A percentile compares a stretch with the other conserved stretches of the same genome.
Evolutionary conservation across 2,888 invertebrate genomes (phyloP).

Genomic region (Cancer borealis): DNA sequence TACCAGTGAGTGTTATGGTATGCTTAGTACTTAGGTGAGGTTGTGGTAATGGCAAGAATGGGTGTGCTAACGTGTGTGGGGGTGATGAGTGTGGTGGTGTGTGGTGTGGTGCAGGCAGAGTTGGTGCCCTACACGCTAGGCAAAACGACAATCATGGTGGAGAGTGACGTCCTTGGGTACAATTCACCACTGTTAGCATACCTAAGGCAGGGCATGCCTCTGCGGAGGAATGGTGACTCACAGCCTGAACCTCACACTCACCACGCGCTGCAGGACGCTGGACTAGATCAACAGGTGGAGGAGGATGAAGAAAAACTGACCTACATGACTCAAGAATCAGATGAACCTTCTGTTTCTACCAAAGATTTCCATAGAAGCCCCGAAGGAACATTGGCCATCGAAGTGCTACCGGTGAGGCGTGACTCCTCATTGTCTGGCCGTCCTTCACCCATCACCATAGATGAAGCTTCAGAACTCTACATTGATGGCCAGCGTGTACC

Average conservation of each 20-base stretch:
- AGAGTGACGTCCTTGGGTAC: conserved; percentile 56
- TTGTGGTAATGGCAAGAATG: background rate
- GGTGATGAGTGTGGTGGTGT: conserved; percentile 33
- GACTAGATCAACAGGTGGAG: background rate
- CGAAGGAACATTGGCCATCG: conserved; percentile 50
- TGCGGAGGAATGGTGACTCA: background rate
- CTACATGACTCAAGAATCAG: background rate
- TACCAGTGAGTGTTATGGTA: background rate
- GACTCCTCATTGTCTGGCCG: background rate
- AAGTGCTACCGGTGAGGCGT: background rate
- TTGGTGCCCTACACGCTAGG: conserved; percentile 72
- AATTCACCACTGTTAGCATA: conserved; percentile 62
- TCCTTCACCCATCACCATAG: conserved; percentile 38
- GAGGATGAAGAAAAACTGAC: background rate
- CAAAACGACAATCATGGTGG: conserved; percentile 72
- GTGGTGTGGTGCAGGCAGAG: background rate
- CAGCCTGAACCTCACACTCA: background rate
- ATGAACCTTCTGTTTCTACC: background rate
- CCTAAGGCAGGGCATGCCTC: conserved; percentile 57
- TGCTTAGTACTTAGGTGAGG: background rate
- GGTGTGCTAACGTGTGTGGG: background rate
- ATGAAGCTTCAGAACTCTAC: conserved; percentile 60
- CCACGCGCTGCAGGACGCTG: background rate
- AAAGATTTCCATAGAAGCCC: conserved; percentile 40
- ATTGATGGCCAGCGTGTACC: conserved; percentile 40